Evolutionary conservation across 2,888 invertebrate species (phyloP), one percentile per base, ranked within the genome.

Genomic region (Isoperla grammatica): DNA sequence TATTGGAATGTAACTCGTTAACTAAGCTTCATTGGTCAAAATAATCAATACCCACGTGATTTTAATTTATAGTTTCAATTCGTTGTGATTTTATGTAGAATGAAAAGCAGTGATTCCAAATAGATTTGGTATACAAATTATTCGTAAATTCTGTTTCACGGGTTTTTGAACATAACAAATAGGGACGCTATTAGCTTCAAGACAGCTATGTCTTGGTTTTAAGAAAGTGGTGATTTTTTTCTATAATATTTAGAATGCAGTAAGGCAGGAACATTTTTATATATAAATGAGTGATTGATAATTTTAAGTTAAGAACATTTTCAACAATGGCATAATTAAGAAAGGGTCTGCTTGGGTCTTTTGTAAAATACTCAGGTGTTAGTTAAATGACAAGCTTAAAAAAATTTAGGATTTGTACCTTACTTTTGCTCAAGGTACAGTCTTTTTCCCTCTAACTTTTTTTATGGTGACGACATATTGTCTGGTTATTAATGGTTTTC

Each of bases 291-390:
- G 39, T 17, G 53, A 15, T 2, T 39, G 53, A 19, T 17, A 19
- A 37, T 53, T 22, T 53, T 53, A 53, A 53, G 53, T 53, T 53
- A 20, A 17, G 37, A 35, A 50, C 29, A 50, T 23, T 50, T 23
- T 12, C 49, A 17, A 20, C 15, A 50, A 45, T 29, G 37, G 53
- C 53, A 53, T 53, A 20, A 49, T 23, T 15, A 20, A 53, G 37
- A 17, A n/a, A 37, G 39, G 13, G 53, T 53, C 19, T 39, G 53
- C 53, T 37, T 53, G 53, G 53, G 39, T 37, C 50, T 53, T 53
- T 53, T 53, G 53, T 53, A 53, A 37, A 53, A 53, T 53, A 53
- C 53, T 53, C 53, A 53, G 53, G 53, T 53, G 53, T 53, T 39
- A 53, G 53, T 17, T 53, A 53, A 53, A 35, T 53, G 53, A 53